Base-by-base conservation (phyloP, 2,113 vertebrate species). In the Pyrgilauda ruficollis region DNA sequence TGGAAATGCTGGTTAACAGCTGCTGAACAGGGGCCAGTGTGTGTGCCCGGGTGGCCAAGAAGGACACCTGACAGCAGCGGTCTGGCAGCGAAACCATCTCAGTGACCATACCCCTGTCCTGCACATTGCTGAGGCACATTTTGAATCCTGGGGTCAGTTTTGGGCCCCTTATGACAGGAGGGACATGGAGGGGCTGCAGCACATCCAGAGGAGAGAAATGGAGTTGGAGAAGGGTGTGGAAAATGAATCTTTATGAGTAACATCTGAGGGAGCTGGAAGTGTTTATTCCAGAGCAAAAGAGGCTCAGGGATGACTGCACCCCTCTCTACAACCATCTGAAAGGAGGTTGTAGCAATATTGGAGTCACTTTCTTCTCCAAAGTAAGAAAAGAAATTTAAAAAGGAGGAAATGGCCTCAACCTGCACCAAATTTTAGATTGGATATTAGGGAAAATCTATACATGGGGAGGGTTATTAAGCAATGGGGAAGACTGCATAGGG, bases 391-490 rank as follows among this genome's bases (percentile, higher is more conserved):
- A 46, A 31, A 19, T 2, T 1, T 1, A 1, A 30, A 18, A 21
- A 43, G 1, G 9, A 41, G 9, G 6, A 74, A 82, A 74, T 9
- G 0, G 7, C 5, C 1, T 31, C 13, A 52, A 8, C 2, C 21
- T 58, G 10, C 9, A 3, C 7, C 22, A 30, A 43, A 27, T 16
- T 52, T 83, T 63, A 43, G 6, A 9, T 0, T 28, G 13, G 2
- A 19, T 44, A 30, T 50, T 56, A 28, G 7, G 24, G 44, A 69
- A 62, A 61, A 67, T 28, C 11, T n/a, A 2, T 39, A 15, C 10
- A 24, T 6, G 0, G 3, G 10, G 5, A 6, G 3, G 0, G 3
- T 49, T 55, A 6, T 39, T 19, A 55, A 18, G 1, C 15, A 5
- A 1, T 24, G 20, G 28, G 17, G 2, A 7, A 77, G 10, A 26